phyloP scores from a whole-genome alignment of 53 echinoderm and acorn worm species.

The Holothuria leucospilota region DNA sequence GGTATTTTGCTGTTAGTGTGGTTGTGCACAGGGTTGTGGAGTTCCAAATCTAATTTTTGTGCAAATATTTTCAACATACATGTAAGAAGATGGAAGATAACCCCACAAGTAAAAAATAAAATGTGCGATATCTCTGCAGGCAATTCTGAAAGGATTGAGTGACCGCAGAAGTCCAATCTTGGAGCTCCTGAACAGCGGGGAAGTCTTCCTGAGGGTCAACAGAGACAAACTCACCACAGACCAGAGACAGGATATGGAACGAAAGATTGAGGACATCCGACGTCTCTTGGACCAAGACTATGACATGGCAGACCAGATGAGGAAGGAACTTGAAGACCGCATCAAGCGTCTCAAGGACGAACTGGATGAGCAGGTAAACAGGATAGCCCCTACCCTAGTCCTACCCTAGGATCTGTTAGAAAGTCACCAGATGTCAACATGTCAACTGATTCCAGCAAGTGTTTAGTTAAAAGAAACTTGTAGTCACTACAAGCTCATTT shows the following conservation, averaged over 20 bases:
- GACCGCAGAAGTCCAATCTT: slow-evolving; percentile 75
- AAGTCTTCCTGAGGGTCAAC: slow-evolving; percentile 89
- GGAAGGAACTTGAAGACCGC: slow-evolving; percentile 86
- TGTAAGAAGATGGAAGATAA: not conserved
- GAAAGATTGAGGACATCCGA: slow-evolving; percentile 79
- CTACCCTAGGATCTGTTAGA: too few species aligned
- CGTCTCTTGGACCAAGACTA: slow-evolving; percentile 83
- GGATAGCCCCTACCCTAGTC: too few species aligned
- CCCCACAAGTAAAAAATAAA: too few species aligned
- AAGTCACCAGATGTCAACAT: too few species aligned
- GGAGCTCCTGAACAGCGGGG: slow-evolving; percentile 87
- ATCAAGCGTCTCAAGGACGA: slow-evolving; percentile 72
- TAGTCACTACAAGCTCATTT: too few species aligned
- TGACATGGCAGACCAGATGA: slow-evolving; percentile 85
- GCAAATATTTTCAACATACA: not conserved
- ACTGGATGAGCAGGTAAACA: slow-evolving; percentile 26
- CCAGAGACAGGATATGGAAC: slow-evolving; percentile 85
- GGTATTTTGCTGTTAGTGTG: too few species aligned
- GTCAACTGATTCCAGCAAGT: too few species aligned
- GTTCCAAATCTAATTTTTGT: too few species aligned
- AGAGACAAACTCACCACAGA: slow-evolving; percentile 69
- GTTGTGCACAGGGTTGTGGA: too few species aligned
- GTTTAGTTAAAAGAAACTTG: too few species aligned
- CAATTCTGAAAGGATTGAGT: slow-evolving; percentile 71
- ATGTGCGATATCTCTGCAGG: slow-evolving; percentile 42